A percentile compares a stretch with the other conserved stretches of the same genome.
Evolutionary conservation across 2,113 vertebrate species (phyloP).

Genomic region (Callocephalon fimbriatum): DNA sequence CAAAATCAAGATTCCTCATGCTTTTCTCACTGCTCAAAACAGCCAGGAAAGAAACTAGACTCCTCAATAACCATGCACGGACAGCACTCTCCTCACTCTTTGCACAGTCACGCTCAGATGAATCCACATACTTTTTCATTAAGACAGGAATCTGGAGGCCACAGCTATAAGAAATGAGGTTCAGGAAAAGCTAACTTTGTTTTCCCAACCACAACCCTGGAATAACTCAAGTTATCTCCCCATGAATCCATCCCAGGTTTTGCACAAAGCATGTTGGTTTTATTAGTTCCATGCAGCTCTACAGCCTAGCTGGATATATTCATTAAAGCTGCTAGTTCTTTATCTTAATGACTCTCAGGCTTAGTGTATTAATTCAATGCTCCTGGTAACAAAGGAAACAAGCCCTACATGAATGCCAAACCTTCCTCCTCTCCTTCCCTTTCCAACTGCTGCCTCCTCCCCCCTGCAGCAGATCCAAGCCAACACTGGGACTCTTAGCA

Average conservation of each 20-base stretch:
- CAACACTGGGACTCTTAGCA: background rate
- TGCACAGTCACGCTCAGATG: background rate
- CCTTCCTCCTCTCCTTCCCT: conserved; percentile 19
- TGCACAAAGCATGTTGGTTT: conserved; percentile 52
- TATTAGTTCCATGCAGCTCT: conserved; percentile 65
- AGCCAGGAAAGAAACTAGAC: background rate
- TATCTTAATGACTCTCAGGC: conserved; percentile 72
- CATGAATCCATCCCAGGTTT: conserved; percentile 57
- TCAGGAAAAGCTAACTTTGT: background rate
- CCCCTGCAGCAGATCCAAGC: background rate
- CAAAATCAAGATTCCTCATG: background rate
- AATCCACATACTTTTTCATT: background rate
- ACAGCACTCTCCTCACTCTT: background rate
- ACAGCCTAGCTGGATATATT: conserved; percentile 68
- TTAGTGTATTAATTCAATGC: conserved; percentile 60
- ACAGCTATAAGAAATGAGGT: background rate
- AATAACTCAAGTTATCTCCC: background rate
- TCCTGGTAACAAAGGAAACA: conserved; percentile 64
- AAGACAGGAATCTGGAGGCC: background rate
- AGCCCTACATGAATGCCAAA: conserved; percentile 31
- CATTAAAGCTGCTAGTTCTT: conserved; percentile 71
- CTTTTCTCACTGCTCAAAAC: background rate
- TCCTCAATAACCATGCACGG: accelerated
- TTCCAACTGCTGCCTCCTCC: background rate
- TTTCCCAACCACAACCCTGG: background rate